phyloP scores from a whole-genome alignment of 1,140 invertebrate genomes.

The Drosophila auraria region DNA sequence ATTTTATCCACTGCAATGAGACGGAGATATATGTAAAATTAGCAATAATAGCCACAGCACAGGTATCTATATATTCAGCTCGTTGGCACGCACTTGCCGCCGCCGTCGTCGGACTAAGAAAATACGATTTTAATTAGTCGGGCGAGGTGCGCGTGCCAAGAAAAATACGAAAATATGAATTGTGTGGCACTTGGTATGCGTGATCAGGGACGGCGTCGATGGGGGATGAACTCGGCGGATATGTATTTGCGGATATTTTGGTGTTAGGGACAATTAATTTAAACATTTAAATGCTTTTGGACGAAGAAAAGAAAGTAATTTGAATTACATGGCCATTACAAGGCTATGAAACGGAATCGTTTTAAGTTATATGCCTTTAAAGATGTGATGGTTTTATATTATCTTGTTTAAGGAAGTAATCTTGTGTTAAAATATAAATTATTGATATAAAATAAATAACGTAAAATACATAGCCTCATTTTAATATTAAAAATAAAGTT shows the following conservation, averaged over 20 bases:
- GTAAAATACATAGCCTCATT: no score
- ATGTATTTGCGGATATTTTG: not conserved
- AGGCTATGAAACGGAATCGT: no score
- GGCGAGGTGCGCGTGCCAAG: conserved; percentile 65
- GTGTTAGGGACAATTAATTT: not conserved
- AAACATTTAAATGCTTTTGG: not conserved
- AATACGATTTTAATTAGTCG: conserved; percentile 66
- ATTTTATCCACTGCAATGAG: conserved; percentile 92
- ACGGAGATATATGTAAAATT: conserved; percentile 40
- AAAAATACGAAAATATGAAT: conserved; percentile 71
- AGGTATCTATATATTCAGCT: conserved; percentile 34
- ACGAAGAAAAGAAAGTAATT: not conserved
- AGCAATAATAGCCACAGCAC: conserved; percentile 26
- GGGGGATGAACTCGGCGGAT: not conserved
- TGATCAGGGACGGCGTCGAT: conserved; percentile 15
- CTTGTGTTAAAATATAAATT: no score
- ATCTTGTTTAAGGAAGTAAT: no score
- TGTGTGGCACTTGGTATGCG: conserved; percentile 28
- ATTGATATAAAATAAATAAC: no score
- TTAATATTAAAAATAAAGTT: no score
- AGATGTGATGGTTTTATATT: no score
- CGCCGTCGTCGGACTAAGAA: conserved; percentile 53
- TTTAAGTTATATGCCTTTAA: no score
- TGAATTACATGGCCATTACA: not conserved
- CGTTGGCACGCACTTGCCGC: conserved; percentile 62